Evolutionary conservation across 2,797 vertebrate species (phyloP).

Genomic region (Danio tinwini): DNA sequence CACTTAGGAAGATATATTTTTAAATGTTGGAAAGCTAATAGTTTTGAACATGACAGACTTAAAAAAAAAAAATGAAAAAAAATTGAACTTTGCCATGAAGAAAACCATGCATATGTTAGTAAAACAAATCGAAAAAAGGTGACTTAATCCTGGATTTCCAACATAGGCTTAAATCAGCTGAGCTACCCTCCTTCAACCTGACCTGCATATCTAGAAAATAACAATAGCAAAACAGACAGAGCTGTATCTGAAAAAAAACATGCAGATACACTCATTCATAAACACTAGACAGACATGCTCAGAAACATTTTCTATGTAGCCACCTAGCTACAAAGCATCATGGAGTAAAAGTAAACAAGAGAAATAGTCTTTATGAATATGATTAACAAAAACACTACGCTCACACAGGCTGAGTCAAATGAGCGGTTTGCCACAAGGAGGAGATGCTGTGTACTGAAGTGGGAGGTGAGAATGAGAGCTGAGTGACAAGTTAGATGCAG

Average conservation of each 20-base stretch:
- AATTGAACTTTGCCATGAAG: background rate
- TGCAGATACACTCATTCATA: slow-evolving; percentile 11
- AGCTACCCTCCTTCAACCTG: background rate
- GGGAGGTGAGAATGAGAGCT: slow-evolving; percentile 68
- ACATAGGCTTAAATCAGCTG: background rate
- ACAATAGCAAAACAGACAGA: background rate
- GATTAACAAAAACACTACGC: slow-evolving; percentile 14
- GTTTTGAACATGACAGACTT: too few species aligned
- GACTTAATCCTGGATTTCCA: background rate
- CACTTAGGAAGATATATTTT: too few species aligned
- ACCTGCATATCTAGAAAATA: background rate
- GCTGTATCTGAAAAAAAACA: background rate
- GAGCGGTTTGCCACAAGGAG: slow-evolving; percentile 55
- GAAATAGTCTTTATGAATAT: slow-evolving; percentile 43
- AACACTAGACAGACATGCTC: slow-evolving; percentile 25
- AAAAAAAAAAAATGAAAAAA: too few species aligned
- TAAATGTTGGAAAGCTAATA: too few species aligned
- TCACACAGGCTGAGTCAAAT: slow-evolving; percentile 63
- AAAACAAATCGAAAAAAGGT: background rate
- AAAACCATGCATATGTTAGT: background rate
- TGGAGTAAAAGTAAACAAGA: slow-evolving; percentile 38
- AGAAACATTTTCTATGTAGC: background rate
- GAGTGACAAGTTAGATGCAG: slow-evolving; percentile 66
- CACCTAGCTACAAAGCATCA: background rate
- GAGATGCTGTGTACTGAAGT: slow-evolving; percentile 69